Conservation (phyloP, 1,140 invertebrate genomes). For the Pseudoatta argentina region DNA sequence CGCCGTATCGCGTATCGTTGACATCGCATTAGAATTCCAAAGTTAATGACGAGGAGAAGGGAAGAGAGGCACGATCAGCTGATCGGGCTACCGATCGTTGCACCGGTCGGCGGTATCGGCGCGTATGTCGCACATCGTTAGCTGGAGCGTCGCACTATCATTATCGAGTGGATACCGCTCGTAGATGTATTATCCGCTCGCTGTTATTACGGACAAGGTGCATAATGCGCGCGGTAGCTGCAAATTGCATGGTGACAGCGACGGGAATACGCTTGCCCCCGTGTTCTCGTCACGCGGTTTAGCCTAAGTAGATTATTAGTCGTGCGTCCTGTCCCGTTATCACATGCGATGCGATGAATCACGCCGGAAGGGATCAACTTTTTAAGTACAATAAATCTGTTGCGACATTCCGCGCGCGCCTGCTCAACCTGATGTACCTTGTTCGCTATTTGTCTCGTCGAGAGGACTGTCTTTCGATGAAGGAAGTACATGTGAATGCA, state of each 20-base stretch:
- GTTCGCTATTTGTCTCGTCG: conserved; percentile 36
- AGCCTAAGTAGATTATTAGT: conserved; percentile 55
- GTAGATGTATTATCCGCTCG: conserved; percentile 22
- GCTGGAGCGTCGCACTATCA: conserved; percentile 50
- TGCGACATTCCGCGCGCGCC: conserved; percentile 4
- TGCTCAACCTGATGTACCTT: conserved; percentile 14
- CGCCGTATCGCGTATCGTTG: conserved; percentile 33
- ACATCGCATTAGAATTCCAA: conserved; percentile 45
- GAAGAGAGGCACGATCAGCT: conserved; percentile 12
- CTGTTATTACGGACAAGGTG: conserved; percentile 45
- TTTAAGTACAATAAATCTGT: not conserved
- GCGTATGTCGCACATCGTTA: conserved; percentile 43
- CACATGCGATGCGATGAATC: conserved; percentile 28
- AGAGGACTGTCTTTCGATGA: not conserved
- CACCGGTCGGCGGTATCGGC: not conserved
- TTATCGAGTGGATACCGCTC: conserved; percentile 60
- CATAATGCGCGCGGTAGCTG: conserved; percentile 19
- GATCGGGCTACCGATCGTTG: conserved; percentile 34
- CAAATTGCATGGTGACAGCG: conserved; percentile 66
- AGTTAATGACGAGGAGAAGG: conserved; percentile 4
- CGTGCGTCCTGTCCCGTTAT: conserved; percentile 44
- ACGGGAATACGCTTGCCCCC: conserved; percentile 32
- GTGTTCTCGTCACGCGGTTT: conserved; percentile 32
- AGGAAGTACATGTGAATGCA: not conserved
- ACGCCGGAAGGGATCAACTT: conserved; percentile 30